A percentile compares a stretch with the other conserved stretches of the same genome.
Conservation (phyloP, 2,888 invertebrate genomes). For the Slavum lentiscoides region DNA sequence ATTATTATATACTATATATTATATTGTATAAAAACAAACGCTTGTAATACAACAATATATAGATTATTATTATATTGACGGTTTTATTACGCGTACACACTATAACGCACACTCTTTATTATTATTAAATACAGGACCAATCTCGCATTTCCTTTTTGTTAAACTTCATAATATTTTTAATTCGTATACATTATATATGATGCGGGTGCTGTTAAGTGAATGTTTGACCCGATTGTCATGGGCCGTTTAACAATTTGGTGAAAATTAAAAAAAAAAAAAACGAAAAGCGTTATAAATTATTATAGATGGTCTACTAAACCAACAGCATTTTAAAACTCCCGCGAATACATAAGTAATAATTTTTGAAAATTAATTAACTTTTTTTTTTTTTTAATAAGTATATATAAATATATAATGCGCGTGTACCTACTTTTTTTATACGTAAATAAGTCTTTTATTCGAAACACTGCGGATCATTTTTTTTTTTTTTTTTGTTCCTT, state of each 20-base stretch:
- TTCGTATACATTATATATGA: constrained; percentile 11
- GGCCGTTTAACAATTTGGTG: constrained; percentile 43
- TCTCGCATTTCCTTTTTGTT: constrained; percentile 32
- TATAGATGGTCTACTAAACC: constrained; percentile 42
- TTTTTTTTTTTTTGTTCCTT: too few species aligned
- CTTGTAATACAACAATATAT: background rate
- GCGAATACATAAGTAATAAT: background rate
- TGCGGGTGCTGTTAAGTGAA: constrained; percentile 44
- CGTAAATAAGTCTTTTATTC: too few species aligned
- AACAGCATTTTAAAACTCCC: constrained; percentile 16
- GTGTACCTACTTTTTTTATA: too few species aligned
- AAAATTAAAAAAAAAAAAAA: constrained; percentile 40
- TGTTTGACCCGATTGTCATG: constrained; percentile 51
- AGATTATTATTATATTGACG: background rate
- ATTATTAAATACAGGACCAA: background rate
- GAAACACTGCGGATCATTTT: too few species aligned
- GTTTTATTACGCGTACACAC: background rate
- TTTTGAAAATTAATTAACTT: constrained; percentile 22
- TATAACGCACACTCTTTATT: background rate
- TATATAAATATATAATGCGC: constrained; percentile 1
- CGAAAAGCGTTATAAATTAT: constrained; percentile 42
- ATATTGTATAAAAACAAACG: too few species aligned
- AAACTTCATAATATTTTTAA: constrained; percentile 22
- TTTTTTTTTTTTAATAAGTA: constrained; percentile 1
- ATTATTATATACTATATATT: too few species aligned